Conservation (phyloP, 2,888 invertebrate genomes). For the Hirtodrosophila confusa region DNA sequence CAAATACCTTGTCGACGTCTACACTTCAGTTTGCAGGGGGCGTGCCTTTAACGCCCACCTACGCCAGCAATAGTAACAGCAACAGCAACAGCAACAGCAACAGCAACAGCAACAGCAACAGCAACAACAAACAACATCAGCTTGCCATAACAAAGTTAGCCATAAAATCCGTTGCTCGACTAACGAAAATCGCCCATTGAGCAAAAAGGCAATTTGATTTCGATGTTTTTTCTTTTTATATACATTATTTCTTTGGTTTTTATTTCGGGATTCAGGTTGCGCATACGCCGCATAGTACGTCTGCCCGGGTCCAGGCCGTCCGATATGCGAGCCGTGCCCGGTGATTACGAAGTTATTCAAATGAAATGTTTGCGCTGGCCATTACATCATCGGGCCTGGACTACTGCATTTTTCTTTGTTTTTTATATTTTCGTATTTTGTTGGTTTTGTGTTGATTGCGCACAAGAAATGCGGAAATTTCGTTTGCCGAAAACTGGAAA, state of each 20-base stretch:
- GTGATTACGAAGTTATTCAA: constrained; percentile 75
- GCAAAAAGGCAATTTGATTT: constrained; percentile 71
- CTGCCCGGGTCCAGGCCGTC: constrained; percentile 30
- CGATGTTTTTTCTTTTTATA: constrained; percentile 24
- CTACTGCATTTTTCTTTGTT: constrained; percentile 39
- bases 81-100: not conserved
- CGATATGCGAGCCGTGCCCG: constrained; percentile 40
- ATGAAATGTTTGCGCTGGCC: constrained; percentile 69
- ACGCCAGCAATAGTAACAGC: constrained; percentile 8
- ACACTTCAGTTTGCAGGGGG: constrained; percentile 21
- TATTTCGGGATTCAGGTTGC: constrained; percentile 50
- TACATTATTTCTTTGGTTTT: constrained; percentile 10
- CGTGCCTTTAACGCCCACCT: constrained; percentile 42
- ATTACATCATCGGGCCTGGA: constrained; percentile 61
- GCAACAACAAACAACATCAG: constrained; percentile 5
- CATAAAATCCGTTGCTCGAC: constrained; percentile 65
- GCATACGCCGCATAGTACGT: constrained; percentile 53
- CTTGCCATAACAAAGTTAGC: constrained; percentile 59
- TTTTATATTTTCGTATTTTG: constrained; percentile 5
- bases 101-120: constrained; percentile 2
- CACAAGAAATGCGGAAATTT: constrained; percentile 66
- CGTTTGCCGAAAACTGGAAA: constrained; percentile 50
- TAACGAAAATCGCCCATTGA: constrained; percentile 65
- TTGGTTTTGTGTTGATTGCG: constrained; percentile 33
- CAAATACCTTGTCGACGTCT: constrained; percentile 37